Evolutionary conservation across 2,113 vertebrate species (phyloP).

Genomic region (Dasyprocta punctata): DNA sequence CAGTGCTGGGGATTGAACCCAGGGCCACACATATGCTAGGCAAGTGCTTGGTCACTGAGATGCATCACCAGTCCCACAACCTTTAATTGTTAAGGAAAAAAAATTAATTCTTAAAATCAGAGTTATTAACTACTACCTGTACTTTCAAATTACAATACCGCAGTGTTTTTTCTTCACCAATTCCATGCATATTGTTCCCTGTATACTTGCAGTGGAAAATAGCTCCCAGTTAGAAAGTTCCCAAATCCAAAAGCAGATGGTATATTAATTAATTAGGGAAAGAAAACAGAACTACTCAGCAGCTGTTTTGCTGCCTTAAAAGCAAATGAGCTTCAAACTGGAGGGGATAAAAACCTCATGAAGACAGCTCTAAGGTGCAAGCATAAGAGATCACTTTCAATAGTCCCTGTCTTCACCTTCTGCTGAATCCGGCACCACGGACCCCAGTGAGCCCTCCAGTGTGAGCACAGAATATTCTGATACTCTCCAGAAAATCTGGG

Average conservation of each 20-base stretch:
- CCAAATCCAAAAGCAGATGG: slow-evolving; percentile 51
- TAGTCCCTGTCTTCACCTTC: neutral
- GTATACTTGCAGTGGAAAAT: neutral
- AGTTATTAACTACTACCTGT: neutral
- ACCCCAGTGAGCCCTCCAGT: neutral
- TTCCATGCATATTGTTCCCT: neutral
- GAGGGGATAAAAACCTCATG: neutral
- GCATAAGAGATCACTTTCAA: neutral
- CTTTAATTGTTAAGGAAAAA: neutral
- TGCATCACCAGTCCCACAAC: neutral
- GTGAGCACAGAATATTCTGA: neutral
- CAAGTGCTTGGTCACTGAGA: neutral
- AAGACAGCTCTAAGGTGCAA: neutral
- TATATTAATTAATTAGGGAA: slow-evolving; percentile 59
- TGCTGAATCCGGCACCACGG: neutral
- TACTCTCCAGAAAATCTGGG: neutral
- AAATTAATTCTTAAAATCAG: slow-evolving; percentile 14
- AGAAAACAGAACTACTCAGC: slow-evolving; percentile 50
- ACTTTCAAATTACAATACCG: neutral
- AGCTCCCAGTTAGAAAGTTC: neutral
- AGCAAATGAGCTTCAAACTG: slow-evolving; percentile 31
- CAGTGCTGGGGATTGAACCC: neutral
- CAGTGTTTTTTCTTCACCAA: neutral
- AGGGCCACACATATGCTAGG: neutral
- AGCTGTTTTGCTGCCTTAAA: slow-evolving; percentile 58